These are phyloP conservation scores for Carcharodon carcharias DNA, from an alignment of 2,797 vertebrate species.

Conservation along the genomic window DNA sequence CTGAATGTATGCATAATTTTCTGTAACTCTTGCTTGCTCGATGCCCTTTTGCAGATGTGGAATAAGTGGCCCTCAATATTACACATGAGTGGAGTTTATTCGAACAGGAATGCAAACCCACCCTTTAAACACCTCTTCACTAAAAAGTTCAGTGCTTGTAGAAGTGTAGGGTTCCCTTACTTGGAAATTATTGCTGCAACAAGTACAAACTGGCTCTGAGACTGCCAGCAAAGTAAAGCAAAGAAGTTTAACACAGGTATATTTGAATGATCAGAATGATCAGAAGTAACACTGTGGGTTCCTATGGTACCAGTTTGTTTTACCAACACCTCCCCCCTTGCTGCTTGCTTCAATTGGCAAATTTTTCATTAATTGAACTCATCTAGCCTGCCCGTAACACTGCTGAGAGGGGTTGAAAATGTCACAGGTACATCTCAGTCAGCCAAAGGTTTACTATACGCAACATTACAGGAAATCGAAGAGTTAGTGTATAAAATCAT, in stretches of 20 bases:
- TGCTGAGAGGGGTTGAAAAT: not conserved
- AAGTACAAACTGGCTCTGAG: not conserved
- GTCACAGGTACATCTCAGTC: not conserved
- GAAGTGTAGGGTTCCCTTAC: not conserved
- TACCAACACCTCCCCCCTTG: not conserved
- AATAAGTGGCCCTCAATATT: not conserved
- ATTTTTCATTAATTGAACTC: not conserved
- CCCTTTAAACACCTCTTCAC: not conserved
- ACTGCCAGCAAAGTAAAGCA: not conserved
- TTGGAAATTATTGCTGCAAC: not conserved
- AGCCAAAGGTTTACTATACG: not conserved
- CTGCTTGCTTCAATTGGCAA: not conserved
- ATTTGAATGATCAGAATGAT: not conserved
- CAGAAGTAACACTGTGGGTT: not conserved
- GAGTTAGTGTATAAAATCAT: not conserved
- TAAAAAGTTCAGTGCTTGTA: not conserved
- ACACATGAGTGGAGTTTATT: not conserved
- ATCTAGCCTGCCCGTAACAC: not conserved
- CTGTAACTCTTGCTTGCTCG: not conserved
- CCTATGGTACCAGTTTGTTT: not conserved
- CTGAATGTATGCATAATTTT: not conserved
- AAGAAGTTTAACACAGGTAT: not conserved
- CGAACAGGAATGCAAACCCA: not conserved
- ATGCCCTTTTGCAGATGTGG: not conserved
- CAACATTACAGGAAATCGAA: not conserved